Evolutionary conservation across 1,140 invertebrate species (phyloP).

Genomic region (Ericerus pela): DNA sequence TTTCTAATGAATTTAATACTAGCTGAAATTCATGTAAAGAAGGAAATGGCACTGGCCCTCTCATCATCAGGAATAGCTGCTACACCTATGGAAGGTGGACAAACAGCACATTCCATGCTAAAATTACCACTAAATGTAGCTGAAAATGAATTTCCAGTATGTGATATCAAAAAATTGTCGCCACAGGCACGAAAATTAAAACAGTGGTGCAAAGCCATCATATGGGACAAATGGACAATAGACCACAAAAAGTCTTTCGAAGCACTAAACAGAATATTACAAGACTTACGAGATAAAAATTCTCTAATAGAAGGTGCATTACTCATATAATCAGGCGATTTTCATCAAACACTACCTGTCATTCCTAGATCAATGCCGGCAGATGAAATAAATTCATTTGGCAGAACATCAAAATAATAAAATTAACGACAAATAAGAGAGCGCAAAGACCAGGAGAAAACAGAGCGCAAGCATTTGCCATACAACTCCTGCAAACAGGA

Average conservation of each 20-base stretch:
- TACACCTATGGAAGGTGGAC: conserved; percentile 26
- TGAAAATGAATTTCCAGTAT: conserved; percentile 18
- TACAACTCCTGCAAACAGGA: too few species aligned
- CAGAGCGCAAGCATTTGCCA: too few species aligned
- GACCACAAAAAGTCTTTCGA: neutral
- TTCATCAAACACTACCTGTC: too few species aligned
- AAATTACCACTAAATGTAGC: conserved; percentile 28
- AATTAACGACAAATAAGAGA: conserved; percentile 23
- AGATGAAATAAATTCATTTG: conserved; percentile 32
- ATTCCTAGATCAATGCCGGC: conserved; percentile 25
- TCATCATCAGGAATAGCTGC: conserved; percentile 21
- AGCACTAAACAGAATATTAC: neutral
- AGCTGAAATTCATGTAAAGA: conserved; percentile 18
- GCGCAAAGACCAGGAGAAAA: too few species aligned
- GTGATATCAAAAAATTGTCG: conserved; percentile 8
- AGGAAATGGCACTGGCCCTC: conserved; percentile 24
- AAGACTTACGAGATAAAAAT: neutral
- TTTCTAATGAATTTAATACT: conserved; percentile 22
- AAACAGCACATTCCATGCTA: conserved; percentile 29
- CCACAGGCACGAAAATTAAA: neutral
- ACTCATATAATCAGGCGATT: too few species aligned
- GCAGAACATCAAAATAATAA: conserved; percentile 27
- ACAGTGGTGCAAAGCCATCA: neutral
- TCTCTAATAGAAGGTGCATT: neutral
- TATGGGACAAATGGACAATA: neutral